Evolutionary conservation across 2,113 vertebrate species (phyloP), one percentile per base, ranked within the genome.

Genomic region (Oplegnathus fasciatus): DNA sequence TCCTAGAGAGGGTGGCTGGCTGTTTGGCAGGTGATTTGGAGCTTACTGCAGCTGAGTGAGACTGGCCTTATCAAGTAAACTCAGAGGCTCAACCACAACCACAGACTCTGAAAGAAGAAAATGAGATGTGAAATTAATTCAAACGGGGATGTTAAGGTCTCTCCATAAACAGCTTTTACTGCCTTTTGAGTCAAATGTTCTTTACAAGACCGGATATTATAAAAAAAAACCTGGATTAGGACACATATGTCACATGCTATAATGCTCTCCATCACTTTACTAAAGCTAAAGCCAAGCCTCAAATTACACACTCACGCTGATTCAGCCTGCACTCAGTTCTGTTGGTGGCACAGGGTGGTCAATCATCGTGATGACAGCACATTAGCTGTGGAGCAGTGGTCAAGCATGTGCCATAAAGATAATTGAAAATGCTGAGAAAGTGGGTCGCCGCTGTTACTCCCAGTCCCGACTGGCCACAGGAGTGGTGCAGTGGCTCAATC

Each of bases 381-480:
- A 87, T 90, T 91, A 83, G 73, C 83, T 85, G 73, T 84, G 86
- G 82, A 83, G 84, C 84, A 76, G 52, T 83, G 85, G 89, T 89
- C 88, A 91, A 89, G 72, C 83, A 69, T 80, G 78, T 80, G 55
- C 86, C 69, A 92, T 91, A 85, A 91, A 91, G 87, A 91, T 89
- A 81, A 93, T 91, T 90, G 88, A 91, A 92, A 92, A 82, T 1
- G 58, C 66, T 78, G 76, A 84, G 75, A 83, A 92, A 90, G 84
- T 86, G 73, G 88, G 88, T 82, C 79, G 79, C 15, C 2, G 22
- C 58, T 73, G 28, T 71, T 78, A 77, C 44, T 78, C 46, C 54
- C 9, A 17, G 64, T 66, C 30, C 48, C 61, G 50, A 75, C 28
- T 55, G 55, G 42, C 68, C 42, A 13, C 26, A 26, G 78, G 46